Evolutionary conservation across 2,888 invertebrate genomes (phyloP).

Genomic region (Nymphalis polychloros): DNA sequence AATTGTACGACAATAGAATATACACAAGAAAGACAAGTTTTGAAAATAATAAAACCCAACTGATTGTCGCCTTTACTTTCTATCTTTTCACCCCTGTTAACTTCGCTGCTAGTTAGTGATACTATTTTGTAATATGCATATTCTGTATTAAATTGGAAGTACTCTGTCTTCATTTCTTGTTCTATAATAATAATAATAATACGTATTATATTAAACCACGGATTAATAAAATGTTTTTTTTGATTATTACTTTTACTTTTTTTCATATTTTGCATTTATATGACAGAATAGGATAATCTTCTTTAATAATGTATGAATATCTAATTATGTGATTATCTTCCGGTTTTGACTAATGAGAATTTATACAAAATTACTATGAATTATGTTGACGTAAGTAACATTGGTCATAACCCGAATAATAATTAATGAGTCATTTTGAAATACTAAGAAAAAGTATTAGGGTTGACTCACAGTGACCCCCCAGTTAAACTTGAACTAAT

Average conservation of each 20-base stretch:
- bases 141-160: constrained; percentile 52
- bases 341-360: not conserved
- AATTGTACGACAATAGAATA: constrained; percentile 57
- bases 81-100: constrained; percentile 54
- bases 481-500: constrained; percentile 14
- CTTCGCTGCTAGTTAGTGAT: constrained; percentile 51
- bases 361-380: not conserved
- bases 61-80: constrained; percentile 67
- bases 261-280: too few relatives aligned
- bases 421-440: constrained; percentile 26
- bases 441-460: constrained; percentile 19
- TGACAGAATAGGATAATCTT: not conserved
- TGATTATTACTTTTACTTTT: too few relatives aligned
- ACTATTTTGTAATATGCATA: constrained; percentile 50
- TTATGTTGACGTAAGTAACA: not conserved
- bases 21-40: constrained; percentile 70
- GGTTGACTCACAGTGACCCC: constrained; percentile 20
- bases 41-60: constrained; percentile 62
- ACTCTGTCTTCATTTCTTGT: constrained; percentile 53
- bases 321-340: not conserved
- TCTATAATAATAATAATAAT: too few relatives aligned
- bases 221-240: too few relatives aligned
- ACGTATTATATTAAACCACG: too few relatives aligned
- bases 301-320: not conserved
- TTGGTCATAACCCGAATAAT: constrained; percentile 7